These are phyloP conservation scores for Pteronura brasiliensis DNA, from an alignment of 2,113 vertebrate genomes.

Conservation along the genomic window DNA sequence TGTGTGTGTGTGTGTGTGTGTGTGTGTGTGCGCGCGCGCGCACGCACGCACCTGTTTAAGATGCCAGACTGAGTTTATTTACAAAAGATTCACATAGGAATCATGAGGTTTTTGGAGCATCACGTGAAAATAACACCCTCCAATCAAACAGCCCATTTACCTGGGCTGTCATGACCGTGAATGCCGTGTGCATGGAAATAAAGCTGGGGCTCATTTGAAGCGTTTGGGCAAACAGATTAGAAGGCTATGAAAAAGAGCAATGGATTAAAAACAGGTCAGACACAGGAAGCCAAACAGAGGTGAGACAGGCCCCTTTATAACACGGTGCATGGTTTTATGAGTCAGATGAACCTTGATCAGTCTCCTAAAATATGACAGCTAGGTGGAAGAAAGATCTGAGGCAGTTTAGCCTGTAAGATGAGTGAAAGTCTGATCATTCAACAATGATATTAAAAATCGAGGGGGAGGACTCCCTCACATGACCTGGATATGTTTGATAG, in stretches of 20 bases:
- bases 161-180: neutral
- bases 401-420: neutral
- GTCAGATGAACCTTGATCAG: neutral
- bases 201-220: neutral
- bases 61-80: slow-evolving; percentile 5
- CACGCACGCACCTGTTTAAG: neutral
- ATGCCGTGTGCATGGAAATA: neutral
- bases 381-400: neutral
- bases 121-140: neutral
- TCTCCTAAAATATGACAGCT: neutral
- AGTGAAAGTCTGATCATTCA: neutral
- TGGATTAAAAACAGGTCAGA: neutral
- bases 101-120: neutral
- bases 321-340: neutral
- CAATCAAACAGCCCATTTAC: neutral
- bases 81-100: neutral
- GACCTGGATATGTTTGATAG: neutral
- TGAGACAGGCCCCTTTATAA: neutral
- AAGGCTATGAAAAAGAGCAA: neutral
- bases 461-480: neutral
- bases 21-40: neutral
- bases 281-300: neutral
- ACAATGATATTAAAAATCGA: neutral
- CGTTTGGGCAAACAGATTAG: neutral
- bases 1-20: neutral